Evolutionary conservation across 1,140 invertebrate genomes (phyloP).

Genomic region (Drosophila sechellia): DNA sequence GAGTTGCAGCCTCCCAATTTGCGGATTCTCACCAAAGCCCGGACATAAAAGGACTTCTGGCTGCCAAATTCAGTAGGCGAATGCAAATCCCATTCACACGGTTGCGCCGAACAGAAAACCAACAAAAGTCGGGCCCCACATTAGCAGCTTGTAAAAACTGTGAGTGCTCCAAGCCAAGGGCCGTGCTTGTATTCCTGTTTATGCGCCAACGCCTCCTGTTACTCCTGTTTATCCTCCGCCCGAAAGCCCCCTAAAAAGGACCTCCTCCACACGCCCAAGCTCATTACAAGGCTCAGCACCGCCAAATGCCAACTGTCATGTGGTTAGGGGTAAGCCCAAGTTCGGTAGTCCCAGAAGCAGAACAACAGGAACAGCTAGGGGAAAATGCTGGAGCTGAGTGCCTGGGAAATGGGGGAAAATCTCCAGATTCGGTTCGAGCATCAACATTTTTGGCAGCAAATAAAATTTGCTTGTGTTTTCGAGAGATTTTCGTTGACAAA

Average conservation of each 20-base stretch:
- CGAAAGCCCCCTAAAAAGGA: neutral
- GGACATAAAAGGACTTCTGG: slow-evolving; percentile 40
- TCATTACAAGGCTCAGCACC: slow-evolving; percentile 67
- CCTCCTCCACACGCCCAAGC: slow-evolving; percentile 15
- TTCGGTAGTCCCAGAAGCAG: slow-evolving; percentile 28
- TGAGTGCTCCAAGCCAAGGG: slow-evolving; percentile 46
- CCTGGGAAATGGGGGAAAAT: slow-evolving; percentile 21
- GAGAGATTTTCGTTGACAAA: slow-evolving; percentile 71
- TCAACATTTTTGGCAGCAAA: slow-evolving; percentile 67
- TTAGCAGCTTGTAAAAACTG: slow-evolving; percentile 76
- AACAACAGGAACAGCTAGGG: slow-evolving; percentile 21
- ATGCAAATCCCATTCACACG: slow-evolving; percentile 42
- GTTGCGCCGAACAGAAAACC: neutral
- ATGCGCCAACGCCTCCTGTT: slow-evolving; percentile 52
- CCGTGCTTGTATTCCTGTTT: slow-evolving; percentile 40
- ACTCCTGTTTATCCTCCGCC: slow-evolving; percentile 26
- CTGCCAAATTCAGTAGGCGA: slow-evolving; percentile 41
- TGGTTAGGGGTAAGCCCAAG: slow-evolving; percentile 23
- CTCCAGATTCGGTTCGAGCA: slow-evolving; percentile 30
- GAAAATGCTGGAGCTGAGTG: neutral
- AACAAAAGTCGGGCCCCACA: slow-evolving; percentile 42
- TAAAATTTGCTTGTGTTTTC: slow-evolving; percentile 68
- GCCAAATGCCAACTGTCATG: slow-evolving; percentile 73
- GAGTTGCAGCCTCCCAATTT: slow-evolving; percentile 32
- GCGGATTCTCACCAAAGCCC: slow-evolving; percentile 29